Evolutionary conservation across 2,113 vertebrate species (phyloP), one percentile per base, ranked within the genome.

Genomic region (Channa maculata): DNA sequence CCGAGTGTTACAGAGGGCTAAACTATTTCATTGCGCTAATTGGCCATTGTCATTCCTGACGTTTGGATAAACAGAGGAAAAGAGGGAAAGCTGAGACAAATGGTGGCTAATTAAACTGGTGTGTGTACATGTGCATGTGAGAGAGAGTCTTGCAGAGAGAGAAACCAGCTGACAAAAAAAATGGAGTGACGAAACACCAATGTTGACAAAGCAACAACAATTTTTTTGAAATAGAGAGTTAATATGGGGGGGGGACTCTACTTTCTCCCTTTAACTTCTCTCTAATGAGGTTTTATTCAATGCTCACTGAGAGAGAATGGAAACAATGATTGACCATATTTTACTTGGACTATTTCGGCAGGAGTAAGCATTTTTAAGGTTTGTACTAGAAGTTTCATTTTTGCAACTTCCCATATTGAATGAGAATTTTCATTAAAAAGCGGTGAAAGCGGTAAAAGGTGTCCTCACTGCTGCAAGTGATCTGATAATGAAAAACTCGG

Each of bases 21-120:
- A 96, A 96, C 95, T 95, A 94, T 96, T 96, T 95, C 94, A 94
- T 94, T 93, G 86, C 91, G 91, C 95, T 97, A 97, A 97, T 96
- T 97, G 96, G 95, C 93, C 95, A 93, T 88, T 95, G 94, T 95
- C 93, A 94, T 88, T 93, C 89, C 94, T 97, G 95, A 95, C 93
- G 94, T 95, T 94, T 95, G 95, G 93, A 95, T 96, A 97, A 97
- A 97, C 95, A 96, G 95, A 94, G 85, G 89, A 91, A 94, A 94
- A 89, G 92, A 89, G 86, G 92, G 92, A 95, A 95, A 95, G 94
- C 94, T 87, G 90, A 95, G 95, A 96, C 94, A 95, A 96, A 95
- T 95, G 95, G 94, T 89, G 91, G 92, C 95, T 96, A 96, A 97
- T 97, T 97, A 96, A 96, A 95, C 83, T 94, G 87, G 93, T 90